Conservation (phyloP, 2,888 invertebrate genomes). For the Parasteatoda lunata region DNA sequence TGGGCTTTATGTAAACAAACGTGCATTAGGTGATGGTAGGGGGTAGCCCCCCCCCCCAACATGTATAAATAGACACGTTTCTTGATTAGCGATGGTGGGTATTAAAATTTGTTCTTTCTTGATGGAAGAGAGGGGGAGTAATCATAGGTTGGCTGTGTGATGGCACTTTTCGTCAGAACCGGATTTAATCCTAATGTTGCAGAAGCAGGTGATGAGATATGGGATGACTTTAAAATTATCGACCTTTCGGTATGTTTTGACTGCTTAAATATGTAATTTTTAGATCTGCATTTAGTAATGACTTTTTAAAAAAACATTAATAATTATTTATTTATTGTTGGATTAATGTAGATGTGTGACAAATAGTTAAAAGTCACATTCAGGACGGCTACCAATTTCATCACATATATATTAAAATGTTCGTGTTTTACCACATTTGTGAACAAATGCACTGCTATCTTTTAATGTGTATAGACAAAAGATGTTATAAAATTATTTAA, state of each 20-base stretch:
- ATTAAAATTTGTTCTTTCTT: slow-evolving; percentile 5
- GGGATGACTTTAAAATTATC: not conserved
- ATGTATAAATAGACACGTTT: slow-evolving; percentile 48
- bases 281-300: no score
- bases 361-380: no score
- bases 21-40: slow-evolving; percentile 11
- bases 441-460: no score
- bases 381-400: no score
- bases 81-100: slow-evolving; percentile 33
- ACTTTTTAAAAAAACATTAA: no score
- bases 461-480: no score
- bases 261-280: not conserved
- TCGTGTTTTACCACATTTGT: no score
- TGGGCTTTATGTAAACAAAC: slow-evolving; percentile 62
- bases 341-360: no score
- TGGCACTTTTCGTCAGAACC: slow-evolving; percentile 45
- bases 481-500: no score
- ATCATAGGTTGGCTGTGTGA: slow-evolving; percentile 37
- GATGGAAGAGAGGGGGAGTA: slow-evolving; percentile 25
- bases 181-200: slow-evolving; percentile 33
- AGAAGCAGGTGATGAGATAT: slow-evolving; percentile 49
- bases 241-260: not conserved
- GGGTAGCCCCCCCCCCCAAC: not conserved
- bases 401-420: no score
- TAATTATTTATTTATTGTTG: no score